These are phyloP conservation scores for Dissostichus mawsoni DNA, from an alignment of 2,113 vertebrate genomes.

Conservation along the genomic window DNA sequence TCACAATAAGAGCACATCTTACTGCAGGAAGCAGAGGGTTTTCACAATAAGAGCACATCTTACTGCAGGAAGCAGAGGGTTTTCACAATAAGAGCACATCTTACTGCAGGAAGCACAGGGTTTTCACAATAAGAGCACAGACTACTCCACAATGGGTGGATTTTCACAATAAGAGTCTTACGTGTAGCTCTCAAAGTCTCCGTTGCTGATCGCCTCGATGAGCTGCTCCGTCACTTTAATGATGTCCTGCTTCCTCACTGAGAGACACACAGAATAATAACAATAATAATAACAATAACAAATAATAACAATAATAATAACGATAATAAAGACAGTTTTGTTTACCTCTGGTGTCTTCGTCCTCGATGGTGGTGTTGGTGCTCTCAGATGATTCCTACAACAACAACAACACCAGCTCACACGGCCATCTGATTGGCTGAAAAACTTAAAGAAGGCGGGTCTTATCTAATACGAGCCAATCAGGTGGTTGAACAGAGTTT, in stretches of 20 bases:
- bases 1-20: no score
- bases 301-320: no score
- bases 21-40: no score
- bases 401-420: conserved; percentile 57
- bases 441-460: not conserved
- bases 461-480: not conserved
- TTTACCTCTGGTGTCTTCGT: conserved; percentile 97
- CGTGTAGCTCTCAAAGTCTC: conserved; percentile 99
- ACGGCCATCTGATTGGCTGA: not conserved
- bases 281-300: no score
- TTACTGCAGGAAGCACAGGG: no score
- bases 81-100: not conserved
- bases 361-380: conserved; percentile 98
- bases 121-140: not conserved
- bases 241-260: conserved; percentile 98
- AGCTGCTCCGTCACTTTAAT: conserved; percentile 98
- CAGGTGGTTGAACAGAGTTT: not conserved
- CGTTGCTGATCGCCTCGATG: conserved; percentile 98
- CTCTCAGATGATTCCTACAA: conserved; percentile 97
- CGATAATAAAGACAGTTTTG: not conserved
- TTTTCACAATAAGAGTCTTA: conserved; percentile 62
- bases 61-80: conserved; percentile 79
- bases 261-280: conserved; percentile 5
- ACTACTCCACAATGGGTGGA: not conserved
- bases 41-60: conserved; percentile 87